Evolutionary conservation across 2,888 invertebrate species (phyloP), one percentile per base, ranked within the genome.

Genomic region (Rhagophthalmus giganteus): DNA sequence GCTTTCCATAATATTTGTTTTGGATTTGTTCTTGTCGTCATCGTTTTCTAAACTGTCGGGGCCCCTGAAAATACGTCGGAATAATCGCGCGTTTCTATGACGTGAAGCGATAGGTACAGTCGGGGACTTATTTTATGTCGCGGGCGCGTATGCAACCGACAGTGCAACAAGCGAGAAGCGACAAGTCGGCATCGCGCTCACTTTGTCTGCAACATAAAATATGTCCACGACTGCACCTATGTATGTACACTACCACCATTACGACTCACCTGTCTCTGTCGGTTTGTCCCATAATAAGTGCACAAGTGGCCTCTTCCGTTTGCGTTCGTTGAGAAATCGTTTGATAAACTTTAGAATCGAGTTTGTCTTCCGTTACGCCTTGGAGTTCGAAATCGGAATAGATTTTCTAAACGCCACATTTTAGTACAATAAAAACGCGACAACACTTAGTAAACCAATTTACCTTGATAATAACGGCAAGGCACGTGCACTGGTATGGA

Each of bases 351-450:
- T 96, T 96, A 55, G 93, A 94, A 79, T 96, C 95, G 49, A 99
- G 79, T 75, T 94, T 93, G 73, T 97, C 96, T 70, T 98, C 97
- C 76, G 94, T 93, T 31, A 99, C 96, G 60, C 98, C 98, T 80
- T 99, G 98, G 53, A 99, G 84, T 79, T 98, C 98, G 77, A 98
- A 99, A 78, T 99, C 98, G 34, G 95, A 93, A 80, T 96, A 97
- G 76, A 97, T 87, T 89, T 99, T 99, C 93, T 98, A 20, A 13
- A 26, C 13, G 20, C 26, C 14, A 9, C n/a, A 44, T 12, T 2
- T 34, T 44, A n/a, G n/a, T n/a, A n/a, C n/a, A n/a, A n/a, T n/a
- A n/a, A n/a, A n/a, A n/a, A n/a, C n/a, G n/a, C n/a, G n/a, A n/a
- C n/a, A n/a, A n/a, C n/a, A n/a, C n/a, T n/a, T n/a, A n/a, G n/a